Base-by-base conservation (phyloP, 2,797 vertebrate genomes). In the Phataginus tricuspis region DNA sequence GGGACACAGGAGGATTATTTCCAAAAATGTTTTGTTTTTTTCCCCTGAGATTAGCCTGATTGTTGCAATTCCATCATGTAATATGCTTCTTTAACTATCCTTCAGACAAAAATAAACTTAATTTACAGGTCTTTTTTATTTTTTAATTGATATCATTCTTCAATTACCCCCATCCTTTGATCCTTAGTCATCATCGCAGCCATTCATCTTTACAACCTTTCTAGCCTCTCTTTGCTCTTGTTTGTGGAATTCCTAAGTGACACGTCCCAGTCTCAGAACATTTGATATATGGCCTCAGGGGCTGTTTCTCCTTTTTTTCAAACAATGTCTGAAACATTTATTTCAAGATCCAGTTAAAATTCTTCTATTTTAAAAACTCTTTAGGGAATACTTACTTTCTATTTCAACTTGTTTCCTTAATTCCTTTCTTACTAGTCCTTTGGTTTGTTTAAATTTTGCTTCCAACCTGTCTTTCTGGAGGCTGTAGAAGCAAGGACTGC, bases 301-400 rank as follows among this genome's bases (percentile, higher is more conserved):
- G 75, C 42, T 87, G 25, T 39, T 78, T 91, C 8, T 74, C 57
- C n/a, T 85, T 93, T 87, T 97, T 75, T 90, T 96, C 86, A 94
- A 96, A 94, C 53, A 85, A 74, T 89, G 75, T 95, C 91, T 96
- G 83, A 93, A 86, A 88, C 75, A 94, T 95, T 97, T 78, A 92
- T 96, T 96, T 97, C 83, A 93, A 93, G 75, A 87, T 53, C 86
- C 71, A 90, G 86, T 94, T 96, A 95, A 97, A 97, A 96, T 95
- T 97, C 61, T 89, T 96, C 64, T 91, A 23, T 79, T 96, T 96
- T 75, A 78, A 92, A 96, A 94, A 86, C 71, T 34, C 66, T 95
- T 87, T 53, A 82, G 57, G 86, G 94, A 96, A 83, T 19, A 95
- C 57, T 93, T 95, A 91, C 59, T 94, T 61, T 95, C 66, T 94